phyloP scores from a whole-genome alignment of 2,888 invertebrate genomes.

The Nebria brevicollis region DNA sequence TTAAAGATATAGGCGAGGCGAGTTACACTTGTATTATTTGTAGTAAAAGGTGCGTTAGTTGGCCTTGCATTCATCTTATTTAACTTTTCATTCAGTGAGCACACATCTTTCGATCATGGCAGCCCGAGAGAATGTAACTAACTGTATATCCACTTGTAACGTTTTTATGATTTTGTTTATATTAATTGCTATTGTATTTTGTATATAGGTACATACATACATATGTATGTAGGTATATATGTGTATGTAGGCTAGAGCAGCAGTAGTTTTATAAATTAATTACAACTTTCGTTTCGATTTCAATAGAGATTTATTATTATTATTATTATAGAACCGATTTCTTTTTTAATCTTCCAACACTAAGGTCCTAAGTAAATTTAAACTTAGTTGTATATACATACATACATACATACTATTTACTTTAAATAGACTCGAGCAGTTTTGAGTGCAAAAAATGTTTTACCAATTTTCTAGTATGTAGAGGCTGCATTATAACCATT shows the following conservation, averaged over 20 bases:
- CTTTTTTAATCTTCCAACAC: neutral
- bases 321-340: neutral
- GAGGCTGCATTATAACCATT: neutral
- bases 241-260: neutral
- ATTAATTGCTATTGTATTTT: neutral
- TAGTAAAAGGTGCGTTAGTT: neutral
- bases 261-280: neutral
- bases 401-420: too few relatives aligned
- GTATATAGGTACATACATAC: neutral
- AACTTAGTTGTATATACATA: neutral
- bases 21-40: neutral
- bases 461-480: neutral
- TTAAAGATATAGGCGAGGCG: neutral
- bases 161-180: neutral
- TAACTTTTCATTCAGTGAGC: neutral
- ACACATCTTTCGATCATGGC: neutral
- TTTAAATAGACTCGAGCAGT: too few relatives aligned
- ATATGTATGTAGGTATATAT: too few relatives aligned
- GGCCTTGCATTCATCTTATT: conserved; percentile 1
- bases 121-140: neutral
- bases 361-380: neutral
- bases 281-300: neutral
- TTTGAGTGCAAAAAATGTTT: neutral
- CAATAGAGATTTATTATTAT: neutral
- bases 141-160: neutral